These are phyloP conservation scores for Mastomys coucha DNA, from an alignment of 2,113 vertebrate species.

Conservation along the genomic window DNA sequence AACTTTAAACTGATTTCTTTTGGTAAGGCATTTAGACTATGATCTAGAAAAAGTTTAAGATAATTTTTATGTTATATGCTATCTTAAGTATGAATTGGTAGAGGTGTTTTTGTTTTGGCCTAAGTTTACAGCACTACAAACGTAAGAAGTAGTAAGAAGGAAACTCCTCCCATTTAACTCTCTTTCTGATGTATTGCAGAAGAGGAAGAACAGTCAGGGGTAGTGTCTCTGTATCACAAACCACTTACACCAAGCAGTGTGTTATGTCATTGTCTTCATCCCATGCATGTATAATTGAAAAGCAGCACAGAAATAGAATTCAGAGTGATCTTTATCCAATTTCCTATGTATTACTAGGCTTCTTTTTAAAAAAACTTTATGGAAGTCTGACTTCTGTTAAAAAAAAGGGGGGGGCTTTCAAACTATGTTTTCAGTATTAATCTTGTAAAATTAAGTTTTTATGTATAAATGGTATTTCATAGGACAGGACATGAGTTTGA, in stretches of 20 bases:
- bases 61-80: not conserved
- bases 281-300: not conserved
- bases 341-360: not conserved
- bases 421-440: not conserved
- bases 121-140: not conserved
- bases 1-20: constrained; percentile 28
- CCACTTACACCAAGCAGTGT: not conserved
- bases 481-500: not conserved
- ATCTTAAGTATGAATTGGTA: not conserved
- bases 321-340: not conserved
- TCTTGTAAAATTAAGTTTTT: constrained; percentile 43
- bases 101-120: not conserved
- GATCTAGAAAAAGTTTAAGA: constrained; percentile 17
- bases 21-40: not conserved
- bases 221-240: not conserved
- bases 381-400: constrained; percentile 37
- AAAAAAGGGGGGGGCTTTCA: not conserved
- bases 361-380: constrained; percentile 16
- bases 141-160: too few species aligned
- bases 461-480: constrained; percentile 39
- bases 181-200: not conserved
- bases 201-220: not conserved
- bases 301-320: constrained; percentile 11
- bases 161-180: not conserved
- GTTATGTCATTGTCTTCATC: not conserved